Evolutionary conservation across 2,888 invertebrate species (phyloP).

Genomic region (Gisinianus flammeolus): DNA sequence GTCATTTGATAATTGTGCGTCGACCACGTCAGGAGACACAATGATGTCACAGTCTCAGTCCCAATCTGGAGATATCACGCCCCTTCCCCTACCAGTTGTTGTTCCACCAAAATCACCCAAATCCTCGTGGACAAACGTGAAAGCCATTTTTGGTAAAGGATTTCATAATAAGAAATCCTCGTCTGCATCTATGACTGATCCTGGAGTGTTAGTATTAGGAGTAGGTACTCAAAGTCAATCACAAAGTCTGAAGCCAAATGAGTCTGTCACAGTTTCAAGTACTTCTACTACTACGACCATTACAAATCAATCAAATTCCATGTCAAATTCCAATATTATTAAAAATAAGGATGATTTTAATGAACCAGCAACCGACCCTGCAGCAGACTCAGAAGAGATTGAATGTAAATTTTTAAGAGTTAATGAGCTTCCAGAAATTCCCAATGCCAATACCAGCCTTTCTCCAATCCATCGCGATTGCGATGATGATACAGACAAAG

Average conservation of each 20-base stretch:
- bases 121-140: slow-evolving; percentile 37
- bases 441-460: not conserved
- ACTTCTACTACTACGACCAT: not conserved
- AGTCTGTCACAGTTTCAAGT: not conserved
- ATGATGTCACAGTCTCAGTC: not conserved
- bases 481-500: not conserved
- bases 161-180: slow-evolving; percentile 23
- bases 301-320: slow-evolving; percentile 8
- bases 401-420: slow-evolving; percentile 23
- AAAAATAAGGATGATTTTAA: slow-evolving; percentile 10
- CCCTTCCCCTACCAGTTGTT: not conserved
- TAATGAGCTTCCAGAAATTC: slow-evolving; percentile 21
- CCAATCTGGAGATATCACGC: not conserved
- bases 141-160: slow-evolving; percentile 19
- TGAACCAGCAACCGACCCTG: not conserved
- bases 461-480: not conserved
- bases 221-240: not conserved
- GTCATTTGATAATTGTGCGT: slow-evolving; percentile 43
- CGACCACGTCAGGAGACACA: slow-evolving; percentile 36
- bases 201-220: not conserved
- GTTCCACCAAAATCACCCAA: slow-evolving; percentile 30
- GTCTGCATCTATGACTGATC: not conserved
- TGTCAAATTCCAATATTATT: not conserved
- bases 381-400: no score
- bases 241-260: slow-evolving; percentile 1